Conservation (phyloP, 2,113 vertebrate genomes). For the Calonectris borealis region DNA sequence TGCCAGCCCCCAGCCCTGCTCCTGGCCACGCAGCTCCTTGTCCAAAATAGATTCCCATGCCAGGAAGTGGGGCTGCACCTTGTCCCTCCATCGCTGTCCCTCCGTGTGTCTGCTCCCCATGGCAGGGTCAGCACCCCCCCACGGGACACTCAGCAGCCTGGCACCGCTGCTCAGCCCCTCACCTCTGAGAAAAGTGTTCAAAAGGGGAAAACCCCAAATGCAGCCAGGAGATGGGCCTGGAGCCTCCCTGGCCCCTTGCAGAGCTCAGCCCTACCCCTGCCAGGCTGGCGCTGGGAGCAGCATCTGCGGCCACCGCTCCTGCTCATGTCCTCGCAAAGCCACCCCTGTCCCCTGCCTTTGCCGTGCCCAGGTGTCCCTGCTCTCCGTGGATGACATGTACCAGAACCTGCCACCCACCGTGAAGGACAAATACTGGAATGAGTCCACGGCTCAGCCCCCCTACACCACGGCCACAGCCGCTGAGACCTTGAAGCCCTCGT, state of each 20-base stretch:
- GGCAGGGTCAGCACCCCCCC: not conserved
- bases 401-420: constrained; percentile 78
- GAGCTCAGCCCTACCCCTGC: not conserved
- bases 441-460: constrained; percentile 74
- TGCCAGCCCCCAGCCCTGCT: not conserved
- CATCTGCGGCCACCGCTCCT: not conserved
- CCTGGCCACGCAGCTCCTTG: not conserved
- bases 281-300: not conserved
- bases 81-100: not conserved
- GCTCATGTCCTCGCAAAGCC: not conserved
- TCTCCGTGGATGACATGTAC: constrained; percentile 90
- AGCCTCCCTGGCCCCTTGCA: not conserved
- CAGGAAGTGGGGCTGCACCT: not conserved
- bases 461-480: constrained; percentile 78
- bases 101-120: not conserved
- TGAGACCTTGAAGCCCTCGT: constrained; percentile 75
- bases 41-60: not conserved
- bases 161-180: not conserved
- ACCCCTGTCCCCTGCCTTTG: not conserved
- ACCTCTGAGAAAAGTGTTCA: not conserved
- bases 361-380: constrained; percentile 81
- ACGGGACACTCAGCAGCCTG: not conserved
- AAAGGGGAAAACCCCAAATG: not conserved
- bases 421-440: constrained; percentile 85
- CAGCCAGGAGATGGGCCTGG: not conserved